These are phyloP conservation scores for Melanotaenia maccullochi DNA, from an alignment of 2,797 vertebrate species.

Conservation along the genomic window DNA sequence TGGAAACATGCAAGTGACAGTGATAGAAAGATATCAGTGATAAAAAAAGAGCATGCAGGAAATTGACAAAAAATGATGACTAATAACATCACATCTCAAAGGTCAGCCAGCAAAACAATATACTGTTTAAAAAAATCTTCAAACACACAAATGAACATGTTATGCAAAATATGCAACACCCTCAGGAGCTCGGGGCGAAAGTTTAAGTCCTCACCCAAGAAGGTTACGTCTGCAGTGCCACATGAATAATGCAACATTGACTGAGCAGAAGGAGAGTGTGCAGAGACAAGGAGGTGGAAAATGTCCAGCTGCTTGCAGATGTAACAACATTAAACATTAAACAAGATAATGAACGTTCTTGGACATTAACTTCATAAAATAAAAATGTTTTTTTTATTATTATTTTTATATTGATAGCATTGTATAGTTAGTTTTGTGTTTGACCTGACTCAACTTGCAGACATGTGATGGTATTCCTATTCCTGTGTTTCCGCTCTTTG, in stretches of 20 bases:
- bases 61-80: constrained; percentile 22
- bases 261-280: constrained; percentile 24
- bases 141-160: constrained; percentile 15
- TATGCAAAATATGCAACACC: constrained; percentile 30
- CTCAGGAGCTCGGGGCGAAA: constrained; percentile 30
- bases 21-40: constrained; percentile 11
- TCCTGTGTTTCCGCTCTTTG: no score
- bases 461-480: no score
- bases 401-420: no score
- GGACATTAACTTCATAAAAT: background rate
- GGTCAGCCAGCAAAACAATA: constrained; percentile 41
- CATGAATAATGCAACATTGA: constrained; percentile 68
- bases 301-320: constrained; percentile 4
- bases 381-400: background rate
- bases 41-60: constrained; percentile 21
- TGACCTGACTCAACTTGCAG: background rate
- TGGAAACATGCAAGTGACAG: constrained; percentile 8
- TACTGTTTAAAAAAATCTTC: constrained; percentile 15
- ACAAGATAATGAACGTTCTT: constrained; percentile 7
- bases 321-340: constrained; percentile 13
- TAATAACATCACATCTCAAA: constrained; percentile 23
- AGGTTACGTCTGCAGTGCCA: constrained; percentile 52
- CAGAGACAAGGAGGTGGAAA: constrained; percentile 1
- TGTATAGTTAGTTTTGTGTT: background rate
- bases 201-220: constrained; percentile 29